Evolutionary conservation across 2,113 vertebrate species (phyloP).

Genomic region (Blennius ocellaris): DNA sequence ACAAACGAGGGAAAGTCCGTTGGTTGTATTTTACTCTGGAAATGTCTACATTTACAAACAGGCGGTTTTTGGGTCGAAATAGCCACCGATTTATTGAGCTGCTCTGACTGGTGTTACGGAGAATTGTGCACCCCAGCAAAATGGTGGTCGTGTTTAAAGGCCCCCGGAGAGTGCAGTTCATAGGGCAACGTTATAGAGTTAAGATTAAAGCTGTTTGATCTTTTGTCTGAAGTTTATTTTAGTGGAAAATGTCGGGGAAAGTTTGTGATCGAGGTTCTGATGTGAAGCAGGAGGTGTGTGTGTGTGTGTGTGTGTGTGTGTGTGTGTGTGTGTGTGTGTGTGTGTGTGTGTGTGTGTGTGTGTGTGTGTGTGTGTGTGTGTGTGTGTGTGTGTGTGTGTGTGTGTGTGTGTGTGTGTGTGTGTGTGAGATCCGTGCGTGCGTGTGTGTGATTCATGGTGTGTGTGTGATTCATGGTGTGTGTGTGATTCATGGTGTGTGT

Average conservation of each 20-base stretch:
- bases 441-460: too few relatives aligned
- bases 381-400: neutral
- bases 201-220: too few relatives aligned
- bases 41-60: neutral
- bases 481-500: neutral
- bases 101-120: neutral
- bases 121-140: neutral
- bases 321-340: neutral
- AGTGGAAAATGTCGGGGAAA: too few relatives aligned
- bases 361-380: neutral
- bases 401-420: neutral
- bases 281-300: neutral
- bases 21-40: neutral
- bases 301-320: neutral
- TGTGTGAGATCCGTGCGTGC: too few relatives aligned
- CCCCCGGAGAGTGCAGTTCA: too few relatives aligned
- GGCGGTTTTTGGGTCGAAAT: neutral
- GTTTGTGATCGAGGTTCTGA: too few relatives aligned
- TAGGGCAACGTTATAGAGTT: too few relatives aligned
- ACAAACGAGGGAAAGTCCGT: too few relatives aligned
- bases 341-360: neutral
- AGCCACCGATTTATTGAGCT: neutral
- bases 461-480: neutral
- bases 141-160: neutral
- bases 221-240: too few relatives aligned